Evolutionary conservation across 2,113 vertebrate genomes (phyloP).

Genomic region (Oryzias celebensis): DNA sequence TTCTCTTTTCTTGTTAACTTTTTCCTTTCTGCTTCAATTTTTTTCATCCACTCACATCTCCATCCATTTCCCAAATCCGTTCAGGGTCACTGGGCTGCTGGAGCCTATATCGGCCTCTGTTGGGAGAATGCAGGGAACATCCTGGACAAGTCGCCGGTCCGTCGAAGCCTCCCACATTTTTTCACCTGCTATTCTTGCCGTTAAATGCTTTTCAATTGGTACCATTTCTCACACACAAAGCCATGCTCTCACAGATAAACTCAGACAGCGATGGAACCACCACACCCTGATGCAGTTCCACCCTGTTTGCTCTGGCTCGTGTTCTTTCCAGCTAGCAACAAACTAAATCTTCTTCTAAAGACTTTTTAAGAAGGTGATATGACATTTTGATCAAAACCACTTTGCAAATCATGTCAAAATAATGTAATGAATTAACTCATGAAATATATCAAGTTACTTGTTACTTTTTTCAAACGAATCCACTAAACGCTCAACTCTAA

Average conservation of each 20-base stretch:
- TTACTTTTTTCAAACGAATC: no score
- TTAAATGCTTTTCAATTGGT: slow-evolving; percentile 3
- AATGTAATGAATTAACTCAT: no score
- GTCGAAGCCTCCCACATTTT: neutral
- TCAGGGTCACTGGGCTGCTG: no score
- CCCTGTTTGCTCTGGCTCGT: slow-evolving; percentile 65
- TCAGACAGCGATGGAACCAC: slow-evolving; percentile 24
- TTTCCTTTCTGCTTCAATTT: neutral
- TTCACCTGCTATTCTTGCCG: slow-evolving; percentile 3
- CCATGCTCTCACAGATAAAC: slow-evolving; percentile 28
- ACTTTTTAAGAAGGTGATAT: slow-evolving; percentile 46
- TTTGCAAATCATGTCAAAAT: no score
- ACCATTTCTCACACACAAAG: neutral
- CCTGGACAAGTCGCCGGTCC: no score
- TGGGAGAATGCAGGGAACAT: no score
- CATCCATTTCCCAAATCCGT: no score
- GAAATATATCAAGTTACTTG: no score
- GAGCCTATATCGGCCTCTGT: no score
- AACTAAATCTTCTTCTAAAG: slow-evolving; percentile 31
- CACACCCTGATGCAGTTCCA: slow-evolving; percentile 46
- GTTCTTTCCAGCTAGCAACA: slow-evolving; percentile 34
- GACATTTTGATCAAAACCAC: slow-evolving; percentile 14
- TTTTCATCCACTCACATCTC: neutral
- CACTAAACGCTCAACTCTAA: neutral
- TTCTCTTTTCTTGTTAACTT: neutral